These are phyloP conservation scores for Amphipyra tragopoginis DNA, from an alignment of 2,888 invertebrate species.

Conservation along the genomic window DNA sequence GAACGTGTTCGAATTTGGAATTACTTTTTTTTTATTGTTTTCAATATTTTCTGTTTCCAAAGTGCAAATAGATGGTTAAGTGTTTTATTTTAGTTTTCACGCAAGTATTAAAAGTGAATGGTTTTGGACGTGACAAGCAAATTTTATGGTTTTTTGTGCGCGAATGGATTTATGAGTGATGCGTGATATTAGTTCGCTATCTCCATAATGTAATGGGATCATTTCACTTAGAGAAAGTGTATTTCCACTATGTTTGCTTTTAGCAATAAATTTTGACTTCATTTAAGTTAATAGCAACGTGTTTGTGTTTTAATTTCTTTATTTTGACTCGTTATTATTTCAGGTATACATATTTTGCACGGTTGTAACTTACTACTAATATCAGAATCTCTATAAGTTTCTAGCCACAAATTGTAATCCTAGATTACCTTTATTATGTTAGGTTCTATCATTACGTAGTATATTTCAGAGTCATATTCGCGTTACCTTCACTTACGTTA, in stretches of 20 bases:
- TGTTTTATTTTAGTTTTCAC: neutral
- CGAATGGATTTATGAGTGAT: slow-evolving; percentile 57
- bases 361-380: neutral
- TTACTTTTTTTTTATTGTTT: neutral
- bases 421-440: slow-evolving; percentile 29
- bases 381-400: slow-evolving; percentile 47
- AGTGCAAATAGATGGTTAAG: neutral
- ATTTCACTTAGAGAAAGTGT: slow-evolving; percentile 48
- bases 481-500: neutral
- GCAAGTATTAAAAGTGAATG: neutral
- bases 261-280: slow-evolving; percentile 2
- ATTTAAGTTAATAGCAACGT: neutral
- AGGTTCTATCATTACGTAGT: neutral
- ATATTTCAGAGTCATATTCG: slow-evolving; percentile 9
- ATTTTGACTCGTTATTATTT: neutral
- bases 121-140: slow-evolving; percentile 4
- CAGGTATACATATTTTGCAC: neutral
- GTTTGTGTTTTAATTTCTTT: neutral
- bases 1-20: slow-evolving; percentile 10
- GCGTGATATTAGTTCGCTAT: slow-evolving; percentile 64
- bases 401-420: slow-evolving; percentile 35
- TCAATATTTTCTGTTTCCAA: no score
- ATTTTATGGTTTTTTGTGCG: slow-evolving; percentile 54
- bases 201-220: slow-evolving; percentile 74
- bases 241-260: slow-evolving; percentile 16